A percentile compares a stretch with the other conserved stretches of the same genome.
Evolutionary conservation across 2,113 vertebrate species (phyloP).

Genomic region (Sebastes fasciatus): DNA sequence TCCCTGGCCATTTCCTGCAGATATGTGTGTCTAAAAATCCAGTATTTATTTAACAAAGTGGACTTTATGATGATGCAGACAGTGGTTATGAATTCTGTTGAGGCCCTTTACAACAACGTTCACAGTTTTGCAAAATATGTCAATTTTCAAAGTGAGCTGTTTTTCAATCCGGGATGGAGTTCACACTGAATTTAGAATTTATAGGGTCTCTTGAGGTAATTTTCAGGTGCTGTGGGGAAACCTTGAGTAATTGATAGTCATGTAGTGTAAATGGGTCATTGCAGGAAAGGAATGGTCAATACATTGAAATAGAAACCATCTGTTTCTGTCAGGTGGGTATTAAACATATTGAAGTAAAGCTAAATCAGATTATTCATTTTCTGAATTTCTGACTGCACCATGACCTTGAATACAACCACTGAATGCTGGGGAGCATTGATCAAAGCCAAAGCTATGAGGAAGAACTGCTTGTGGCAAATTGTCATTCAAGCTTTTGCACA

Average conservation of each 20-base stretch:
- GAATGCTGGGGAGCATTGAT: not conserved
- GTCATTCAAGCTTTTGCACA: not conserved
- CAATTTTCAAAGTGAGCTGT: not conserved
- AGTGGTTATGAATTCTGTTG: not conserved
- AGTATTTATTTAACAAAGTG: not conserved
- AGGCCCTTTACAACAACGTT: not conserved
- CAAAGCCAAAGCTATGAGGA: not conserved
- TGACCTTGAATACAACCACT: slow-evolving; percentile 38
- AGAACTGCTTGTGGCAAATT: not conserved
- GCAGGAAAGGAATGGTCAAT: slow-evolving; percentile 49
- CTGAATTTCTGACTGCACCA: slow-evolving; percentile 1
- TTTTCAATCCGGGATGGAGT: not conserved
- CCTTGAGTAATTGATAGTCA: slow-evolving; percentile 15
- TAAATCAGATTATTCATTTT: slow-evolving; percentile 46
- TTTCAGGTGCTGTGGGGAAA: slow-evolving; percentile 1
- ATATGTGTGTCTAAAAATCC: not conserved
- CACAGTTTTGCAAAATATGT: not conserved
- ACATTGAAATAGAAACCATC: slow-evolving; percentile 52
- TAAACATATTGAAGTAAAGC: slow-evolving; percentile 37
- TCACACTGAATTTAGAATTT: not conserved
- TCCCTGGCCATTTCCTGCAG: not conserved
- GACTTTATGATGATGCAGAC: not conserved
- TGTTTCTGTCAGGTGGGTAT: slow-evolving; percentile 52
- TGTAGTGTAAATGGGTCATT: slow-evolving; percentile 46
- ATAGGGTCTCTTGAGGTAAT: not conserved